A percentile compares a stretch with the other conserved stretches of the same genome.
Conservation (phyloP, 2,113 vertebrate species). For the Alces alces region DNA sequence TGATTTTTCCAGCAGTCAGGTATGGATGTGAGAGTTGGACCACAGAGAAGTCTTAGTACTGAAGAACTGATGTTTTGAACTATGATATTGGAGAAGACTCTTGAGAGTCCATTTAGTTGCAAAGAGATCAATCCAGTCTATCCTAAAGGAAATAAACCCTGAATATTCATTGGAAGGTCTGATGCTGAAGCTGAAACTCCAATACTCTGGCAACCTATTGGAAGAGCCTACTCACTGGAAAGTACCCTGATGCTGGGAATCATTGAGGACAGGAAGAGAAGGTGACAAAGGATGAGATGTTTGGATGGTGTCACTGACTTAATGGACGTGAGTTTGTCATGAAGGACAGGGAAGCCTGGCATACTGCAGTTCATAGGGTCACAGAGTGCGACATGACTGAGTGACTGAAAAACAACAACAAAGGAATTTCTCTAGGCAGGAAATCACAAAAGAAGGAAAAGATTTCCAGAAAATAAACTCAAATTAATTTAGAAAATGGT, state of each 20-base stretch:
- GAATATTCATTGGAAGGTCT: neutral
- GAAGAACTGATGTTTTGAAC: neutral
- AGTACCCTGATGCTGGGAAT: neutral
- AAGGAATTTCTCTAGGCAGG: neutral
- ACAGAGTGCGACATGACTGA: neutral
- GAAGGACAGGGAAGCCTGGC: neutral
- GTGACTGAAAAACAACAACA: neutral
- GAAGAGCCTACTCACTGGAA: neutral
- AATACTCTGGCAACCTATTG: neutral
- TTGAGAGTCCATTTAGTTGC: neutral
- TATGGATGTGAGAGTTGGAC: neutral
- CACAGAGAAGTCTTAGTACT: neutral
- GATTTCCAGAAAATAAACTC: neutral
- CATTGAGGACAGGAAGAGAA: neutral
- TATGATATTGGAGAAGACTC: neutral
- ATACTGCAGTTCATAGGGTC: neutral
- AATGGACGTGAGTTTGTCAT: neutral
- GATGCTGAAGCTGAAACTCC: neutral
- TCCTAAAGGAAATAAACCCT: neutral
- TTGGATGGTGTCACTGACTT: rapidly evolving
- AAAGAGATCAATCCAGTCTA: neutral
- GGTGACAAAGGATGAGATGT: neutral
- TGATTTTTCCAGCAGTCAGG: neutral
- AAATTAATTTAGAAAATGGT: neutral
- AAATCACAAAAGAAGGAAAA: neutral